Evolutionary conservation across 2,797 vertebrate genomes (phyloP), one percentile per base, ranked within the genome.

Genomic region (Sebastes ruberrimus): DNA sequence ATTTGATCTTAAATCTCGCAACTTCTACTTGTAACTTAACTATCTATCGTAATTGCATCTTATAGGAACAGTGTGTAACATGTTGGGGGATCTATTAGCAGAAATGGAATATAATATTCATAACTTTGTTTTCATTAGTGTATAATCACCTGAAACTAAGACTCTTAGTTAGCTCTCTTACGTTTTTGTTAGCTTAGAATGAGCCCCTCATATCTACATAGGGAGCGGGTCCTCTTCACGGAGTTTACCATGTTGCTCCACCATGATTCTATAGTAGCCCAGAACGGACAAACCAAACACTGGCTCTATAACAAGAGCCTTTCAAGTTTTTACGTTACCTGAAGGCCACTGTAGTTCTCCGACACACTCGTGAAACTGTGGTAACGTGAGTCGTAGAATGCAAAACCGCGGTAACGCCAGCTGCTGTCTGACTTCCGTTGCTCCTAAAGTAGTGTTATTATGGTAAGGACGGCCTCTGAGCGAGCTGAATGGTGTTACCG

Each of bases 401-500:
- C 7, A 20, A n/a, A n/a, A 9, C 46, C 18, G 46, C 0, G 4
- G 46, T 52, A 49, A 0, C 46, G 2, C 1, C 18, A n/a, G 46
- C 46, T 16, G 42, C 42, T 0, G 18, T 52, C 18, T 20, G 46
- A 52, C 18, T 4, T 46, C 42, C 3, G 7, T 46, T 49, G 42
- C 42, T 52, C 46, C 18, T 52, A 9, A 52, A 52, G 46, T 52
- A 20, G 3, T 52, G 46, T 52, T n/a, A 52, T 9, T n/a, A 52
- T 52, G 46, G 7, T 52, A 52, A 52, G 46, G 18, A 52, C 0
- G 46, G 18, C 46, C 46, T n/a, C 7, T 52, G 46, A 52, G 46
- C 46, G 46, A 52, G 46, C 0, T 8, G 0, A 52, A 52, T 0
- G 18, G 18, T 9, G 18, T 52, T 52, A 49, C 46, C 7, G 0